Evolutionary conservation across 2,888 invertebrate genomes (phyloP).

Genomic region (Abrostola tripartita): DNA sequence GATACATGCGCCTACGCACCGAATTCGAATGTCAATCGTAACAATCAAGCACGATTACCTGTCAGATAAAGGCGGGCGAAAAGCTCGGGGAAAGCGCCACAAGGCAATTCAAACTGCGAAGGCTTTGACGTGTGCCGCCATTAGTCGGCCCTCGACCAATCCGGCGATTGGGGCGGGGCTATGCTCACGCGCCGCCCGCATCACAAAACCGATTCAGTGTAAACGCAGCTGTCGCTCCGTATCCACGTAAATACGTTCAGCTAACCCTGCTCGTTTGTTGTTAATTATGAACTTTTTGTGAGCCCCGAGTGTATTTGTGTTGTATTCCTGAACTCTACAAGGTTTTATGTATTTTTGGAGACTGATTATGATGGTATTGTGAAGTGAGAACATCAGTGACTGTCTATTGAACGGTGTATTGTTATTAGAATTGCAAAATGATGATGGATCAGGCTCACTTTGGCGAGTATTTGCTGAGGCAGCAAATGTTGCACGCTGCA

Average conservation of each 20-base stretch:
- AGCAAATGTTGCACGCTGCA: constrained; percentile 85
- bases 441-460: constrained; percentile 87
- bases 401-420: constrained; percentile 56
- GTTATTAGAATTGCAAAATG: constrained; percentile 66
- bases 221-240: constrained; percentile 80
- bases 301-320: constrained; percentile 62
- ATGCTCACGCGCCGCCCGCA: constrained; percentile 84
- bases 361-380: constrained; percentile 72
- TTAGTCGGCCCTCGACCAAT: constrained; percentile 77
- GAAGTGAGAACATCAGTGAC: constrained; percentile 73
- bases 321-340: constrained; percentile 51
- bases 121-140: constrained; percentile 74
- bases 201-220: constrained; percentile 73
- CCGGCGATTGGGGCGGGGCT: constrained; percentile 69
- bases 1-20: constrained; percentile 78
- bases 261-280: constrained; percentile 64
- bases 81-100: constrained; percentile 75
- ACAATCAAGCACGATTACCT: constrained; percentile 74
- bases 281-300: constrained; percentile 79
- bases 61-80: constrained; percentile 80
- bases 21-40: constrained; percentile 73
- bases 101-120: constrained; percentile 62
- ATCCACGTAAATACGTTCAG: constrained; percentile 67
- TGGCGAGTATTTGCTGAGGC: constrained; percentile 84
- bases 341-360: constrained; percentile 56